Conservation (phyloP, 2,113 vertebrate species). For the Pterocles burchelli region DNA sequence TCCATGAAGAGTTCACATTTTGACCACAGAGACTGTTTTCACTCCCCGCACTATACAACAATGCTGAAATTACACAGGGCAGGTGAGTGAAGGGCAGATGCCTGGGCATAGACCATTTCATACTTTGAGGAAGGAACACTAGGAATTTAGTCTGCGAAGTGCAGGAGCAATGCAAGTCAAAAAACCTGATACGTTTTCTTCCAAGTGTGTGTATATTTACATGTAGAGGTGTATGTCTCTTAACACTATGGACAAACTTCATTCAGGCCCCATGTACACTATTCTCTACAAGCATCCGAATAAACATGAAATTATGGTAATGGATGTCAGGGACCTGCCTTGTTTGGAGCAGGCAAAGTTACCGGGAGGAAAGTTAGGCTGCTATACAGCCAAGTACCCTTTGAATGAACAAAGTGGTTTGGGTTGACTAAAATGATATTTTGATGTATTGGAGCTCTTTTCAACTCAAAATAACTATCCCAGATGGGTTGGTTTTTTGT, state of each 20-base stretch:
- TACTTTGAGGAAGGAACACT: background rate
- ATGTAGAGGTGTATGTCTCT: background rate
- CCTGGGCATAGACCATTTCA: background rate
- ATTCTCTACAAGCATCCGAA: background rate
- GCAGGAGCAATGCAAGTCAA: background rate
- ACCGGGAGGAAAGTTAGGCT: background rate
- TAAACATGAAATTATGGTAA: background rate
- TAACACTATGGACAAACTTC: background rate
- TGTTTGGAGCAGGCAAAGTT: background rate
- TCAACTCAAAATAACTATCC: background rate
- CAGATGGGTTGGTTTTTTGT: background rate
- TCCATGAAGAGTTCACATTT: background rate
- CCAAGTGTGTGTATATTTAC: background rate
- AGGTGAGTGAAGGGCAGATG: background rate
- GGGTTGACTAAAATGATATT: background rate
- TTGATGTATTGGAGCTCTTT: background rate
- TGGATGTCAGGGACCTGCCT: background rate
- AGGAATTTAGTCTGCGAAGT: background rate
- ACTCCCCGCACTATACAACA: background rate
- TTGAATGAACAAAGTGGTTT: background rate
- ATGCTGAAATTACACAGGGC: background rate
- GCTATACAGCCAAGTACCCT: background rate
- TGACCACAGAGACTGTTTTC: background rate
- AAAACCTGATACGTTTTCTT: background rate
- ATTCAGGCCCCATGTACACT: accelerated